These are phyloP conservation scores for Flabesymbios commensalis DNA, from an alignment of 2,888 invertebrate genomes.

Conservation along the genomic window DNA sequence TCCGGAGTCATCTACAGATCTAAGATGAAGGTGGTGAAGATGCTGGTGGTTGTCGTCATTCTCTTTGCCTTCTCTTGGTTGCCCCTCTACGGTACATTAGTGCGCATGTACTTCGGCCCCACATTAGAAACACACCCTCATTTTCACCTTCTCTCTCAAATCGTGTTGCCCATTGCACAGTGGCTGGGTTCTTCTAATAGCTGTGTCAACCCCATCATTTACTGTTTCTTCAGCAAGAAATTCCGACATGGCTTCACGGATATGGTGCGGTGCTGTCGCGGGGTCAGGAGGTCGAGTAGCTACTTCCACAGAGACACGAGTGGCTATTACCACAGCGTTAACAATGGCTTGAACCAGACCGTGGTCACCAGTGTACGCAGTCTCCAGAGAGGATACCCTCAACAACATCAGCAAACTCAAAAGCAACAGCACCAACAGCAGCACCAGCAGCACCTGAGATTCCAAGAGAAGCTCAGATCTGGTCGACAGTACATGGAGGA, in stretches of 20 bases:
- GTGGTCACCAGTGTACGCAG: background rate
- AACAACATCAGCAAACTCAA: too few relatives aligned
- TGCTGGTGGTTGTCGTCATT: constrained; percentile 89
- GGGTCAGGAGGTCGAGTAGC: background rate
- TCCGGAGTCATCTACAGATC: constrained; percentile 71
- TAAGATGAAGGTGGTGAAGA: constrained; percentile 92
- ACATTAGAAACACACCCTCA: constrained; percentile 12
- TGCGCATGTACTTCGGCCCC: constrained; percentile 80
- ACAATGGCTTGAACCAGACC: background rate
- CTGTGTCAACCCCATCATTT: constrained; percentile 92
- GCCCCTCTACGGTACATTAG: constrained; percentile 86
- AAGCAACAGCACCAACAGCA: too few relatives aligned
- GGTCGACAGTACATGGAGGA: too few relatives aligned
- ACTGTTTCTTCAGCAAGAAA: constrained; percentile 93
- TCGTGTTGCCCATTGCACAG: constrained; percentile 83
- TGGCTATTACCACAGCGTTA: background rate
- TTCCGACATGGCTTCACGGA: constrained; percentile 79
- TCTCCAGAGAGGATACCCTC: too few relatives aligned
- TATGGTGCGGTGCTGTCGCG: background rate
- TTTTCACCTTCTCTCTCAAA: constrained; percentile 21
- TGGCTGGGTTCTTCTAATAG: constrained; percentile 93
- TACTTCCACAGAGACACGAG: constrained; percentile 5
- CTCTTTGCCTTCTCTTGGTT: constrained; percentile 93
- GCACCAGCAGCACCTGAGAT: too few relatives aligned
- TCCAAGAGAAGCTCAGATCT: too few relatives aligned